Conservation (phyloP, 1,140 invertebrate genomes). For the Neotoxoptera formosana region DNA sequence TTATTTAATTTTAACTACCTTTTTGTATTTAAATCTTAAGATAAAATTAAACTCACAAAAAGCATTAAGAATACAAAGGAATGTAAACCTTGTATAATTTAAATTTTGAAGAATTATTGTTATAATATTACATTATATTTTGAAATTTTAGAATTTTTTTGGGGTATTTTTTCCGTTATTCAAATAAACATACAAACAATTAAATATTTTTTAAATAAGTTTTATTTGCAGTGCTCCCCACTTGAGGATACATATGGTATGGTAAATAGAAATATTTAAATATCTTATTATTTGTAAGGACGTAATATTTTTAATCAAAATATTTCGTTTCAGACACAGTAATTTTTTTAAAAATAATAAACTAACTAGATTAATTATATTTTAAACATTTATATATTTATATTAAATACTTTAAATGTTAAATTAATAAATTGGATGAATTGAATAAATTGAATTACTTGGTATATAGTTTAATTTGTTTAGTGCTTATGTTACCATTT, state of each 20-base stretch:
- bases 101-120: too few relatives aligned
- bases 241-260: neutral
- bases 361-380: neutral
- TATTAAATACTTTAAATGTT: neutral
- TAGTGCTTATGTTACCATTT: constrained; percentile 20
- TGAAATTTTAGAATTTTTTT: too few relatives aligned
- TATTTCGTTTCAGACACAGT: neutral
- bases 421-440: neutral
- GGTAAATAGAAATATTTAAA: neutral
- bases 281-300: neutral
- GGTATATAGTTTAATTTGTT: neutral
- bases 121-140: too few relatives aligned
- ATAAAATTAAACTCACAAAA: too few relatives aligned
- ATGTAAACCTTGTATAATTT: too few relatives aligned
- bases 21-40: too few relatives aligned
- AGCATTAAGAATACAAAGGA: too few relatives aligned
- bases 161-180: neutral
- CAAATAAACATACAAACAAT: neutral
- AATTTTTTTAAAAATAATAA: neutral
- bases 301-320: neutral
- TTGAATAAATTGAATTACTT: neutral
- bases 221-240: neutral
- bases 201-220: neutral
- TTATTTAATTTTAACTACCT: too few relatives aligned
- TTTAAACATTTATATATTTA: neutral